Conservation (phyloP, 2,797 vertebrate genomes). For the Phrynocephalus vlangalii region DNA sequence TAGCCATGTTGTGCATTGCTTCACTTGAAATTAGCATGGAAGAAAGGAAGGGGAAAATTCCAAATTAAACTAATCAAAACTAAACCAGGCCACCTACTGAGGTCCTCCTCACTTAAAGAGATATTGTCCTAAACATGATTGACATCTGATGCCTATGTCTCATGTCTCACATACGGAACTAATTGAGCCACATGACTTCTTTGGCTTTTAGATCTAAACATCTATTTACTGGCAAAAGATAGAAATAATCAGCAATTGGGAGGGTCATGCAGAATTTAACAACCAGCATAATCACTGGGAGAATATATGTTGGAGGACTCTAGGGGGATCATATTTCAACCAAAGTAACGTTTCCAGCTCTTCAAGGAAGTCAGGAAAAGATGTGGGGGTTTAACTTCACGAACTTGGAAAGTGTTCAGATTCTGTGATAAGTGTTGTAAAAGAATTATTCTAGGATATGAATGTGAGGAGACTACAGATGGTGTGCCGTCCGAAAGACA, state of each 20-base stretch:
- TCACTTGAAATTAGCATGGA: conserved; percentile 49
- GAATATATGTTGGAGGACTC: no score
- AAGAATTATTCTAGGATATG: not conserved
- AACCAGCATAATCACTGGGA: no score
- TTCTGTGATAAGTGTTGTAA: not conserved
- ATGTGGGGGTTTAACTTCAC: not conserved
- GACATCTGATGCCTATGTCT: not conserved
- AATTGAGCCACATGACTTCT: not conserved
- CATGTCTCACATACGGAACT: not conserved
- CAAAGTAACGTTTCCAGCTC: no score
- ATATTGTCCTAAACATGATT: not conserved
- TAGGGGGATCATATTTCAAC: no score
- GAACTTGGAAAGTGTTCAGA: not conserved
- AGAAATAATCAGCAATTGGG: not conserved
- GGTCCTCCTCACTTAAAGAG: conserved; percentile 24
- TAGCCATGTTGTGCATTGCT: conserved; percentile 55
- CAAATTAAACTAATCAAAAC: conserved; percentile 21
- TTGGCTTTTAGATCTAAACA: not conserved
- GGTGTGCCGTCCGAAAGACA: no score
- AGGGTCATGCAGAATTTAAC: not conserved
- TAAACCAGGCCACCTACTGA: not conserved
- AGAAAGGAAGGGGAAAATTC: conserved; percentile 46
- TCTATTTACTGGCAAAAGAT: not conserved
- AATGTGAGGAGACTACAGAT: no score
- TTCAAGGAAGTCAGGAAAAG: not conserved